Conservation (phyloP, 2,113 vertebrate genomes). For the Colinus virginianus region DNA sequence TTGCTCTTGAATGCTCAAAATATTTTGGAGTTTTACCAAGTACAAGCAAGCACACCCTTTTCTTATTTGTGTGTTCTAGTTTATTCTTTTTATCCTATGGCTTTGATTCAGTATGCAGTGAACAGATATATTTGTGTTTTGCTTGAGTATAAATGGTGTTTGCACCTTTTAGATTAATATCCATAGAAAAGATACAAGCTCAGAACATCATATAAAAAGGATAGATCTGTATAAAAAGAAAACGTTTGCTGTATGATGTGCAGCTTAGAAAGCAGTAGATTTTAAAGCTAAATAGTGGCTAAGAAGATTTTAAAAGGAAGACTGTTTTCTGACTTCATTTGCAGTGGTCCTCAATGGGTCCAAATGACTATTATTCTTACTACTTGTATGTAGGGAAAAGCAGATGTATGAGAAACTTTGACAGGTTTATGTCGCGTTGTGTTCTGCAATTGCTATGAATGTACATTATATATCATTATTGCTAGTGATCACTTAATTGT, state of each 20-base stretch:
- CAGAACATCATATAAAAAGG: neutral
- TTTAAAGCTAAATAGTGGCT: neutral
- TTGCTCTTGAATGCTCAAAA: neutral
- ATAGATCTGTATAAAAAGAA: neutral
- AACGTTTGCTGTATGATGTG: neutral
- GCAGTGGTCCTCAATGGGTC: neutral
- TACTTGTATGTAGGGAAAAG: neutral
- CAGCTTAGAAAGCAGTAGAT: neutral
- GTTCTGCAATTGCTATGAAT: neutral
- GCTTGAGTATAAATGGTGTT: neutral
- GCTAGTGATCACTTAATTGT: conserved; percentile 33
- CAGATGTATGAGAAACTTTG: neutral
- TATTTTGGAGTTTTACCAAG: neutral
- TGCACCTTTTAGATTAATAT: neutral
- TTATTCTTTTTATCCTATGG: neutral
- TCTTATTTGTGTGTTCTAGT: neutral
- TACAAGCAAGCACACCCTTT: neutral
- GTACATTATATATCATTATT: neutral
- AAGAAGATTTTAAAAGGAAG: neutral
- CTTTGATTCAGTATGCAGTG: neutral
- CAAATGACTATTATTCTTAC: neutral
- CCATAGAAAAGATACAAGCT: neutral
- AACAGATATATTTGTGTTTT: neutral
- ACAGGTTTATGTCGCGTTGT: neutral
- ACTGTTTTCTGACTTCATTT: neutral